Evolutionary conservation across 2,888 invertebrate species (phyloP).

Genomic region (Drosophila engyochracea): DNA sequence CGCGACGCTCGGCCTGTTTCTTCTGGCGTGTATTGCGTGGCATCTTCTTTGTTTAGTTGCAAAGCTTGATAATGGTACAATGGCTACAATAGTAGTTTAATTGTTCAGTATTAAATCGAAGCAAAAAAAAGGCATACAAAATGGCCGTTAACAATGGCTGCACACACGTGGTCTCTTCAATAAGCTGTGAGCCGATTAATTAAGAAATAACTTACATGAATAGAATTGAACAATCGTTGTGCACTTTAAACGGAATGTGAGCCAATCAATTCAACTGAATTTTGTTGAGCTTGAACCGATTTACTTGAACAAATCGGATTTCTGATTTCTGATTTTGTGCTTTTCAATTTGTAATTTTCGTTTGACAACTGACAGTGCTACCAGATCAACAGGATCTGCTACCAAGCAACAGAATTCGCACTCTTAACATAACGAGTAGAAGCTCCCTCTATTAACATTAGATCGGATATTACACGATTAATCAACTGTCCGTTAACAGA

Average conservation of each 20-base stretch:
- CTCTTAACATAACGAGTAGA: background rate
- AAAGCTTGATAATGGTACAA: too few species aligned
- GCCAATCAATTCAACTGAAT: too few species aligned
- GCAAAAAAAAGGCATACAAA: too few species aligned
- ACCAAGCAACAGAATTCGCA: background rate
- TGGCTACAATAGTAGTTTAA: background rate
- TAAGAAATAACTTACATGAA: background rate
- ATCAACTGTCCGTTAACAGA: background rate
- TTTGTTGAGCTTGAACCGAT: too few species aligned
- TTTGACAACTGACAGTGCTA: background rate
- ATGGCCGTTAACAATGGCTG: too few species aligned
- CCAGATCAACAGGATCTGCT: background rate
- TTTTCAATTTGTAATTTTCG: background rate
- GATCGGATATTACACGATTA: background rate
- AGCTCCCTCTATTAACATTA: background rate
- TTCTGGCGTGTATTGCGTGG: too few species aligned
- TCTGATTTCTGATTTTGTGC: too few species aligned
- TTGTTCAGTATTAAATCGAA: too few species aligned
- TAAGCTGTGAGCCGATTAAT: background rate
- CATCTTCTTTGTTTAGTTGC: background rate
- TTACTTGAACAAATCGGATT: too few species aligned
- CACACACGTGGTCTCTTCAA: background rate
- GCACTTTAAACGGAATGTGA: too few species aligned
- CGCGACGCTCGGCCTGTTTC: too few species aligned
- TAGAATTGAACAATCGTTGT: too few species aligned